Evolutionary conservation across 2,113 vertebrate genomes (phyloP), one percentile per base, ranked within the genome.

Genomic region (Boulengeromyrus knoepffleri): DNA sequence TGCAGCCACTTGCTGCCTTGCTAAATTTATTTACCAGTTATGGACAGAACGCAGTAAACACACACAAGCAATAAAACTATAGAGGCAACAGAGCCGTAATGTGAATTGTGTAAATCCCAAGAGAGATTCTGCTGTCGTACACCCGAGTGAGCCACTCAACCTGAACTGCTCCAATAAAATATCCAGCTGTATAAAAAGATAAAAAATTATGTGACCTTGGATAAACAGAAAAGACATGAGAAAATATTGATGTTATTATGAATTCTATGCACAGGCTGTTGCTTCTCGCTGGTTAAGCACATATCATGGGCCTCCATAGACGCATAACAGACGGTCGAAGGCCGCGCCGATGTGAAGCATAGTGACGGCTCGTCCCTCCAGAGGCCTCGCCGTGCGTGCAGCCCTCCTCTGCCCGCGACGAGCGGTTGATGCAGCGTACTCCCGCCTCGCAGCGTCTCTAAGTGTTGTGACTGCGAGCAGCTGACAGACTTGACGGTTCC

Each of bases 161-260:
- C 74, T 80, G 36, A 80, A 80, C 74, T 19, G 74, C 74, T 36
- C 31, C 74, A 80, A 80, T 80, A 80, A 80, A 80, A 80, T 80
- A 42, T 42, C 36, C 74, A 80, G 74, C 74, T 80, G 36, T 80
- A 80, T 80, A 42, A 21, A 80, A 80, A 80, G 74, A 80, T 80
- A 80, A 80, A 56, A 80, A 80, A 80, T 80, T 80, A 80, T 80
- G 74, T 80, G 74, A 80, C 74, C 74, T 80, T 80, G 74, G 74
- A 80, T 80, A 80, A 80, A 80, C 74, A 80, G 31, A 17, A 13
- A 80, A 80, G 13, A 80, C 74, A 80, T 80, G 84, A 50, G 21
- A 86, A 27, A 86, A 86, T 47, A 86, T 27, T 27, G 45, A 47
- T 49, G 47, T 5, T 50, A 13, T 47, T 86, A 31, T 49, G 10